Percentiles rank a stretch among this genome's conserved stretches.
These are phyloP conservation scores for Apteryx owenii DNA, from an alignment of 2,113 vertebrate species.

Conservation along the genomic window DNA sequence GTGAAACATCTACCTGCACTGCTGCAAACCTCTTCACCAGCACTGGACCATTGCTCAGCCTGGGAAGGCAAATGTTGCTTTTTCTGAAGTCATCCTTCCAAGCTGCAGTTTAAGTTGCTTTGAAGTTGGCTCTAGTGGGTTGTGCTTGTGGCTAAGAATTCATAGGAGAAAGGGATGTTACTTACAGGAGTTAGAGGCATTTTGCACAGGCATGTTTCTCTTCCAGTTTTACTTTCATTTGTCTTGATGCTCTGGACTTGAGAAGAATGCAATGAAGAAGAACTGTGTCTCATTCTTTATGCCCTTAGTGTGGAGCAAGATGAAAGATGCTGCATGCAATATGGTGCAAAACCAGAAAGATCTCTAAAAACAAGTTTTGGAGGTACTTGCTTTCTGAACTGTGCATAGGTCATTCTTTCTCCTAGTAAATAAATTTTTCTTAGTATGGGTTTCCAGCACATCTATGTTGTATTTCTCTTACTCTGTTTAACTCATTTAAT, in stretches of 20 bases:
- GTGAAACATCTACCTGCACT: neutral
- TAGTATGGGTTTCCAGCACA: neutral
- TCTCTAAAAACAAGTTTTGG: neutral
- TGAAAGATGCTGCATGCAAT: neutral
- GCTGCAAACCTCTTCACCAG: neutral
- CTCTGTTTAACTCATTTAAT: neutral
- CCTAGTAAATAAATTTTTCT: neutral
- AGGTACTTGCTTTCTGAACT: neutral
- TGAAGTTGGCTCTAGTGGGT: neutral
- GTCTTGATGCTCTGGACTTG: fast-evolving
- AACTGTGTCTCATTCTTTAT: neutral
- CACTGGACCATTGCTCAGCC: neutral
- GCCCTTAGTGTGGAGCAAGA: neutral
- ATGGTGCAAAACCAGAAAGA: neutral
- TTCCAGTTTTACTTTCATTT: neutral
- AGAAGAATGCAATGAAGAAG: neutral
- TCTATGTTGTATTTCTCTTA: neutral
- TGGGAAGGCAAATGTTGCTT: neutral
- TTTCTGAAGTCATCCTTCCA: neutral
- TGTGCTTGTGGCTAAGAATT: neutral
- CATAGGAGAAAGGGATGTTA: neutral
- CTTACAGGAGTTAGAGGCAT: neutral
- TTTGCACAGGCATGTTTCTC: neutral
- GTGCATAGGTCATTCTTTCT: neutral
- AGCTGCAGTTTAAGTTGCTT: neutral